Base-by-base conservation (phyloP, 2,888 invertebrate genomes). In the Congeria kusceri region DNA sequence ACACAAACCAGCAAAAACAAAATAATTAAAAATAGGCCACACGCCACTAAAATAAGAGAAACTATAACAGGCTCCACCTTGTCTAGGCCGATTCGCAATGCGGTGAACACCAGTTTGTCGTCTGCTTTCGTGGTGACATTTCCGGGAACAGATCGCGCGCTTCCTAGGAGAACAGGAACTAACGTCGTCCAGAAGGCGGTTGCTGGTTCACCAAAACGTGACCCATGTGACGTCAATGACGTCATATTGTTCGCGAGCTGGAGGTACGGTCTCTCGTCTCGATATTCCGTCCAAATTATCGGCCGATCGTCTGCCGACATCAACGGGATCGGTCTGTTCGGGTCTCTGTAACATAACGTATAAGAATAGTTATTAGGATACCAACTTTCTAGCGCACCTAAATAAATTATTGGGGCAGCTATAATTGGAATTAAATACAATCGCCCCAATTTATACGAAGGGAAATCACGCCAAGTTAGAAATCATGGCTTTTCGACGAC, bases 111-210 rank as follows among this genome's bases (percentile, higher is more conserved):
- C 9, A 29, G 32, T 27, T n/a, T 28, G 23, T 57, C 62, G 13
- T 3, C 58, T 23, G 25, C 3, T n/a, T 58, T 53, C 20, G 63
- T 57, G 15, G 25, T 47, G n/a, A 23, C 9, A 23, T 44, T 46
- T 46, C 18, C 49, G 20, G 53, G 53, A 39, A 39, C 11, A 23
- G 58, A 32, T 29, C 32, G 29, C 9, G 71, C 58, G 25, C 58
- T 64, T 32, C 44, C 27, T 9, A 81, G 44, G 13, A 81, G 63
- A 13, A 62, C 77, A 20, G 81, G 81, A 29, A 81, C 68, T 56
- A 81, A 68, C 23, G 39, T 68, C 13, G 71, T 53, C 81, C 77
- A 81, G 29, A 77, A 81, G 7, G 81, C 57, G 4, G 81, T 81
- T 0, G 70, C 62, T 39, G 81, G 75, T 72, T 81, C 81, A 53